Base-by-base conservation (phyloP, 2,113 vertebrate species). In the Strix aluco region DNA sequence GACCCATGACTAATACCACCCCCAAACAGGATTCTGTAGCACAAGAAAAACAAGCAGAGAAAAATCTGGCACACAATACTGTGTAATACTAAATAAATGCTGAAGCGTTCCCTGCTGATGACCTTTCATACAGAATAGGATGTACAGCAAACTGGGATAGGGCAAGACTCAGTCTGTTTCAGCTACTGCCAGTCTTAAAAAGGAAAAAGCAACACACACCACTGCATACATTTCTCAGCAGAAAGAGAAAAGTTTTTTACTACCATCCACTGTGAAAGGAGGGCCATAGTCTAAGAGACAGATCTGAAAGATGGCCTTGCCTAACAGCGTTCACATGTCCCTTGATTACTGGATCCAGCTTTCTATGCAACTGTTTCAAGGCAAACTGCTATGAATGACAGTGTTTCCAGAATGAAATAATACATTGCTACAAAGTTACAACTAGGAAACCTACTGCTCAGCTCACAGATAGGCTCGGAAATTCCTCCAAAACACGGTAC, bases 401-500 rank as follows among this genome's bases (percentile, higher is more conserved):
- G 11, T 63, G 40, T 69, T 83, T 85, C 62, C 57, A 69, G 10
- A 12, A 69, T 16, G 4, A 87, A 91, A 63, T 42, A 42, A 59
- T 3, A 36, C 5, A 27, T 14, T 72, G 47, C 44, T 83, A 65
- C 65, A 79, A 81, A 14, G 17, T 69, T 75, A 44, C 57, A 92
- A 49, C 4, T 13, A 79, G 36, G 32, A 89, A 86, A 51, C 11
- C 2, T 10, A 74, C 70, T 3, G 5, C 36, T 81, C 89, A 51
- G 12, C 36, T 81, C 59, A 67, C 2, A 6, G 13, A 22, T 2
- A 29, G 22, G 25, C 62, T 52, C 44, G 69, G 40, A 54, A 91
- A 70, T 32, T 69, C 54, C 25, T 44, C 49, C 44, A 15, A 78
- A 57, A 4, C 23, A 0, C 0, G 0, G 1, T 3, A 49, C 4